These are phyloP conservation scores for Halesus radiatus DNA, from an alignment of 1,140 invertebrate genomes.

Conservation along the genomic window DNA sequence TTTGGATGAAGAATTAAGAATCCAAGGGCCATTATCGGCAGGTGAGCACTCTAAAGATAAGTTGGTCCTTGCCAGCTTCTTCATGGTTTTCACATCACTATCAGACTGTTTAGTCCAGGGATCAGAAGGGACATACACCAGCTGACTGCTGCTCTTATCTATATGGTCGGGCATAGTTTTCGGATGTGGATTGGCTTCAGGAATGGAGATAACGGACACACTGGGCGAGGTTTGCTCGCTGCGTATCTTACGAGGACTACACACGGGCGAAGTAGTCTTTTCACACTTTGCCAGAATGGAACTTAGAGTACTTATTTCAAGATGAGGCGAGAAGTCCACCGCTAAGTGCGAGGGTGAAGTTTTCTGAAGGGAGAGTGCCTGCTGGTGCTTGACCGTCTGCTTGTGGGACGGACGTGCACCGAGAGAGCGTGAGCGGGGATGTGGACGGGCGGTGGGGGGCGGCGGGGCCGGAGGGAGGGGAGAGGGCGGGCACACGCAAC, in stretches of 20 bases:
- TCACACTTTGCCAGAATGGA: constrained; percentile 52
- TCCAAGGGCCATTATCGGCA: constrained; percentile 51
- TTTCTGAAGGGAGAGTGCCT: constrained; percentile 34
- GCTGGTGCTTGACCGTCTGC: constrained; percentile 36
- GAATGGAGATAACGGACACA: constrained; percentile 58
- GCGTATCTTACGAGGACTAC: constrained; percentile 57
- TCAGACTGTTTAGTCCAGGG: constrained; percentile 64
- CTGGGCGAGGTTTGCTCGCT: constrained; percentile 64
- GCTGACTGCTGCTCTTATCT: constrained; percentile 60
- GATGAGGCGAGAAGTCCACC: constrained; percentile 51
- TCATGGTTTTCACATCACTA: constrained; percentile 31
- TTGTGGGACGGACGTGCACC: constrained; percentile 51
- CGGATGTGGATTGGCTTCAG: constrained; percentile 52
- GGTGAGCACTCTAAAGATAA: constrained; percentile 49
- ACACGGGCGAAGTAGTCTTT: constrained; percentile 42
- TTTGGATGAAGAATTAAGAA: constrained; percentile 44
- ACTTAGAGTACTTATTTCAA: constrained; percentile 53
- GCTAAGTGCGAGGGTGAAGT: constrained; percentile 42
- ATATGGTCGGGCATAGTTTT: constrained; percentile 48
- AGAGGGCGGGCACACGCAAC: constrained; percentile 61
- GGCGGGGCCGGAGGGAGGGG: constrained; percentile 62
- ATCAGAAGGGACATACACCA: constrained; percentile 60
- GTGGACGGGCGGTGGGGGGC: constrained; percentile 40
- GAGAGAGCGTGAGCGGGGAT: constrained; percentile 50
- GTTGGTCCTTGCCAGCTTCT: constrained; percentile 40